Evolutionary conservation across 1,140 invertebrate genomes (phyloP), one percentile per base, ranked within the genome.

Genomic region (Phthorimaea operculella): DNA sequence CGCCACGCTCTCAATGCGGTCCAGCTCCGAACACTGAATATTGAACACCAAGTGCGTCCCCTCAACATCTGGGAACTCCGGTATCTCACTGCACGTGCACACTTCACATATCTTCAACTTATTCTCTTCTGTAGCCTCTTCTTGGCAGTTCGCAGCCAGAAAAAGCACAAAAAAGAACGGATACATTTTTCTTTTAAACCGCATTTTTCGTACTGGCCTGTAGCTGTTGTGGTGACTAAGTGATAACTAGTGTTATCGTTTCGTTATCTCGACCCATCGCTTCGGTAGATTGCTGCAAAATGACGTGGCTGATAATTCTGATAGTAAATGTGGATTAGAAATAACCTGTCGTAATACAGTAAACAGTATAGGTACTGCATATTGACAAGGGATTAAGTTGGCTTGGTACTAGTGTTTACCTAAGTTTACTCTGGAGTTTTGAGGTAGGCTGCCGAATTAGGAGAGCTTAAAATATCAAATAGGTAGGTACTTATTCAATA

Each of bases 41-140:
- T 85, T 83, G 49, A 83, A 66, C 58, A 83, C 77, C 54, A 85
- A 70, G 62, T 83, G 68, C 34, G 72, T 76, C 17, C 70, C 72
- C 50, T 83, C 76, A 6, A 76, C 60, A 54, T 83, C 77, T 9
- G 70, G 68, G 58, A 81, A 80, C 69, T 84, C 81, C 77, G 70
- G 67, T 58, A 81, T 83, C 69, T 85, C 82, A 80, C 82, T 82
- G 62, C 79, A 83, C 63, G 76, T 78, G 65, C 82, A 85, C 60
- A 76, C 62, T 28, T 70, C 70, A 71, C 77, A 78, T 56, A 84
- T 54, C 63, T 74, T 74, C 45, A 74, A 61, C 66, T 64, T 74
- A 68, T 12, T 64, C 54, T 39, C 54, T 34, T 74, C 66, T 49
- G 51, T 55, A 10, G 51, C 36, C 21, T 60, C 52, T 12, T 63